Conservation (phyloP, 2,113 vertebrate species). For the Stomatorhinus ivindoensis region DNA sequence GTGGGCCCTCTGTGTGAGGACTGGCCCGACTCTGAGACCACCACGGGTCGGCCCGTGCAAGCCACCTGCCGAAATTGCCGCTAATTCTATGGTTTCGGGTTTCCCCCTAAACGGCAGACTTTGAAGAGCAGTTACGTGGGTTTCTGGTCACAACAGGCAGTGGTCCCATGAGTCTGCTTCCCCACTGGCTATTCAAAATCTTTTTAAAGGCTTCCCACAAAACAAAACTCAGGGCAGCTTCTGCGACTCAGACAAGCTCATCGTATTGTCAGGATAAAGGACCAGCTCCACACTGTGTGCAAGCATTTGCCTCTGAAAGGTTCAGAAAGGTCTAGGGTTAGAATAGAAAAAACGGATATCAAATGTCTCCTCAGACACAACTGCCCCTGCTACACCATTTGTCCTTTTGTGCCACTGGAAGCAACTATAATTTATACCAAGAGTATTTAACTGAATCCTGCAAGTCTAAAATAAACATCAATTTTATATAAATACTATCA, state of each 20-base stretch:
- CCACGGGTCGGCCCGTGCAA: background rate
- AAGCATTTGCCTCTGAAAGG: background rate
- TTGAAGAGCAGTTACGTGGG: background rate
- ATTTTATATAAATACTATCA: background rate
- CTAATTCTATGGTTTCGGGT: constrained; percentile 3
- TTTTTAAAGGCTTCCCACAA: background rate
- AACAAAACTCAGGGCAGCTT: background rate
- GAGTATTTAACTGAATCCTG: background rate
- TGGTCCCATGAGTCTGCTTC: background rate
- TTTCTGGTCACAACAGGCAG: background rate
- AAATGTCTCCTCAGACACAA: background rate
- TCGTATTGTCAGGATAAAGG: background rate
- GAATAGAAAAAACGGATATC: background rate
- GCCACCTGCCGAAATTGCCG: background rate
- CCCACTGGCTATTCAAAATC: background rate
- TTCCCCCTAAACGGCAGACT: background rate
- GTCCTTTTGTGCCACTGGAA: background rate
- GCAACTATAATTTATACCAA: background rate
- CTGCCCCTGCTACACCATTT: background rate
- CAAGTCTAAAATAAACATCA: background rate
- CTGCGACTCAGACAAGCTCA: background rate
- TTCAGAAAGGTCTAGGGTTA: background rate
- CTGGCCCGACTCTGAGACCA: background rate
- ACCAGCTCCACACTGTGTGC: background rate
- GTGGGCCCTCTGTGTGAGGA: background rate